phyloP scores from a whole-genome alignment of 2,888 invertebrate species.

The Pachymerium ferrugineum region DNA sequence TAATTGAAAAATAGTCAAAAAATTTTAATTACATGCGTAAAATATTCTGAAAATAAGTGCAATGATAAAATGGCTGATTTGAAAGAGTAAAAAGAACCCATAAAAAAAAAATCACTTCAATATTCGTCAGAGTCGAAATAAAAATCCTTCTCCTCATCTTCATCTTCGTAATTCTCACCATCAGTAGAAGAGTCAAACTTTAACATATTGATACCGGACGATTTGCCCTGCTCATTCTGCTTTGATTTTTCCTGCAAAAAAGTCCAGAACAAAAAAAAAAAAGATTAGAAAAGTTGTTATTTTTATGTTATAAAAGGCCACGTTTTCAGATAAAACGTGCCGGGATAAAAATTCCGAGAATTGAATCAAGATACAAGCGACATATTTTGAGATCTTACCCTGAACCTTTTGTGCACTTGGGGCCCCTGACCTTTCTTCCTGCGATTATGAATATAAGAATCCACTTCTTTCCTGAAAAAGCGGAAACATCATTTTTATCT shows the following conservation, averaged over 20 bases:
- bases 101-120: too few relatives aligned
- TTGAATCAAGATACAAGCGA: background rate
- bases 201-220: background rate
- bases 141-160: too few relatives aligned
- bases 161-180: too few relatives aligned
- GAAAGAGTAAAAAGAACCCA: too few relatives aligned
- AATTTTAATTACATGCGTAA: too few relatives aligned
- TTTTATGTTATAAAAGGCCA: background rate
- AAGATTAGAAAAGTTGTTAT: background rate
- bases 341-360: background rate
- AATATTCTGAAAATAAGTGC: too few relatives aligned
- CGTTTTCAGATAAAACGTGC: background rate
- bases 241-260: background rate
- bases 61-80: too few relatives aligned
- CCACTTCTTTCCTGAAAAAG: constrained; percentile 33
- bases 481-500: constrained; percentile 31
- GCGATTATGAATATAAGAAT: constrained; percentile 29
- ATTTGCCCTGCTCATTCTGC: background rate
- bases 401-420: constrained; percentile 2
- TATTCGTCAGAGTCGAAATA: too few relatives aligned
- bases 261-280: background rate
- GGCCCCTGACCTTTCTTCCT: constrained; percentile 31
- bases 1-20: too few relatives aligned
- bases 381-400: background rate
- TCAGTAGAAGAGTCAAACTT: background rate